A percentile compares a stretch with the other conserved stretches of the same genome.
phyloP scores from a whole-genome alignment of 2,113 vertebrate genomes.

The Formicarius rufipectus region DNA sequence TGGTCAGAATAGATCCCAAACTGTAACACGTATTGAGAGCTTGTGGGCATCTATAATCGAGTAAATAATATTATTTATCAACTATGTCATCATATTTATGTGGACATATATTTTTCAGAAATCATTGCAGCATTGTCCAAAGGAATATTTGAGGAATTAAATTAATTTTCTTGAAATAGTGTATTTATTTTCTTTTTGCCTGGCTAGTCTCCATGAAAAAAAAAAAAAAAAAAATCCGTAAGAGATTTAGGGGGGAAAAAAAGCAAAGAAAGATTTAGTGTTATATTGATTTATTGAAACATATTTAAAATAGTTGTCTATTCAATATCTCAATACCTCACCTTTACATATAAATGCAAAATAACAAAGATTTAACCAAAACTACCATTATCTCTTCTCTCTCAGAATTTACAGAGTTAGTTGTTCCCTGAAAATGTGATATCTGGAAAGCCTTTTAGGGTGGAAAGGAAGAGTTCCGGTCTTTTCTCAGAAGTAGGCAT shows the following conservation, averaged over 20 bases:
- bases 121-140: not conserved
- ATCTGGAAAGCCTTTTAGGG: not conserved
- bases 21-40: constrained; percentile 10
- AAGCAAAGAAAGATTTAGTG: not conserved
- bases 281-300: not conserved
- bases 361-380: not conserved
- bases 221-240: not conserved
- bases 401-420: not conserved
- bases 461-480: not conserved
- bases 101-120: constrained; percentile 10
- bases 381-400: not conserved
- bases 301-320: not conserved
- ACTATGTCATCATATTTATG: constrained; percentile 11
- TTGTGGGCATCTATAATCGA: constrained; percentile 1
- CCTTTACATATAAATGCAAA: not conserved
- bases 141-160: constrained; percentile 1
- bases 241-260: not conserved
- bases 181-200: not conserved
- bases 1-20: constrained; percentile 68
- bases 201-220: not conserved
- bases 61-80: constrained; percentile 27
- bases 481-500: not conserved
- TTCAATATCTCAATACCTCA: not conserved
- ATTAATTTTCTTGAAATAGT: not conserved
- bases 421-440: not conserved